A percentile compares a stretch with the other conserved stretches of the same genome.
Conservation (phyloP, 2,888 invertebrate genomes). For the Caprella mutica region DNA sequence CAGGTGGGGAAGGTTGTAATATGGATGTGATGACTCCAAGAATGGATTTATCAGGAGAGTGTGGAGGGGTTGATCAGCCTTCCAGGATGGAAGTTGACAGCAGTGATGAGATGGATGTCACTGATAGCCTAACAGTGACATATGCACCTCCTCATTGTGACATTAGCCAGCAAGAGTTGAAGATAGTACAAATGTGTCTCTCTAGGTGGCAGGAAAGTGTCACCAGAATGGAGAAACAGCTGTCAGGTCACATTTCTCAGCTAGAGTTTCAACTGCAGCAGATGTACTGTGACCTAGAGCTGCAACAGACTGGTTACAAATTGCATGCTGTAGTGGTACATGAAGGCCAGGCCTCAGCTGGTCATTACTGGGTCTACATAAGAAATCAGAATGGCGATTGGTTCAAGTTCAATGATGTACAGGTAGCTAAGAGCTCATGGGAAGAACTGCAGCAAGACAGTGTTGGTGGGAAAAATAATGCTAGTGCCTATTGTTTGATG, state of each 20-base stretch:
- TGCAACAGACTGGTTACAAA: constrained; percentile 37
- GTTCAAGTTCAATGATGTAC: constrained; percentile 42
- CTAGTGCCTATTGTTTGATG: constrained; percentile 44
- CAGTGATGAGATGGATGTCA: neutral
- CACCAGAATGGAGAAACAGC: constrained; percentile 39
- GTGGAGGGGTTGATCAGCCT: neutral
- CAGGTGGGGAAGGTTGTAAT: too few relatives aligned
- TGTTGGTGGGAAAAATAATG: constrained; percentile 43
- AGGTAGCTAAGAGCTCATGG: constrained; percentile 42
- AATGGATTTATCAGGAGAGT: neutral
- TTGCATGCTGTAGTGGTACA: constrained; percentile 45
- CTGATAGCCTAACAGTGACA: neutral
- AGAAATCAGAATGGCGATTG: constrained; percentile 36
- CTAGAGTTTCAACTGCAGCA: constrained; percentile 23
- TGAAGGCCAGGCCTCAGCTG: constrained; percentile 44
- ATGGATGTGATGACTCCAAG: neutral
- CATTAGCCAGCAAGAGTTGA: constrained; percentile 17
- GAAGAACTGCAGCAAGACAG: constrained; percentile 43
- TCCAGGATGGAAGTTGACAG: neutral
- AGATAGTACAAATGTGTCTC: constrained; percentile 39
- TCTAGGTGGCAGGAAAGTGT: constrained; percentile 42
- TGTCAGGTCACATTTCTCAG: constrained; percentile 23
- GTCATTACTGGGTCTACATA: constrained; percentile 46
- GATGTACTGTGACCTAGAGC: constrained; percentile 32
- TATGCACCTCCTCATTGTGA: constrained; percentile 22